phyloP scores from a whole-genome alignment of 2,888 invertebrate species.

The Mythimna loreyi region DNA sequence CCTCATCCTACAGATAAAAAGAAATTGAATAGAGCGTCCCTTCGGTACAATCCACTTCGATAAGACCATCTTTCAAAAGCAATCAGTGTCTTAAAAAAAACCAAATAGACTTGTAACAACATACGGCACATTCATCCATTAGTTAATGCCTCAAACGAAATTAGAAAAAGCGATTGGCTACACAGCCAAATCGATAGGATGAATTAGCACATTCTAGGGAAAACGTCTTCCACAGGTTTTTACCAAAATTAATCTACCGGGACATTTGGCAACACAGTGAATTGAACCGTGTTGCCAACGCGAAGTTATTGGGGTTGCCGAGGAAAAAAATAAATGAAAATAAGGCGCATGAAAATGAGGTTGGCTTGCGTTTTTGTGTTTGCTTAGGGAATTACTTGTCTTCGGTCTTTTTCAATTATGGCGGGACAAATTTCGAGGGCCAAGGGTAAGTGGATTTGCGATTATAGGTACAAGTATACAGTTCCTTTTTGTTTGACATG shows the following conservation, averaged over 20 bases:
- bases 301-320: constrained; percentile 47
- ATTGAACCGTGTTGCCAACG: constrained; percentile 53
- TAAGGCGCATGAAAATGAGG: constrained; percentile 49
- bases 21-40: constrained; percentile 13
- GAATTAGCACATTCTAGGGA: constrained; percentile 60
- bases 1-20: constrained; percentile 13
- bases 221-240: constrained; percentile 56
- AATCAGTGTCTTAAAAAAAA: constrained; percentile 40
- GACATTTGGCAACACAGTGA: constrained; percentile 46
- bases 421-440: constrained; percentile 29
- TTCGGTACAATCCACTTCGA: constrained; percentile 17
- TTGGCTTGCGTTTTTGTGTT: constrained; percentile 47
- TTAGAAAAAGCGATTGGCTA: constrained; percentile 42
- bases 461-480: constrained; percentile 29
- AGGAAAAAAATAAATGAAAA: constrained; percentile 59
- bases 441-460: constrained; percentile 39
- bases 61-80: constrained; percentile 28
- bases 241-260: constrained; percentile 61
- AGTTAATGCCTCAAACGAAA: constrained; percentile 42
- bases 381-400: constrained; percentile 51
- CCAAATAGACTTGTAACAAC: constrained; percentile 25
- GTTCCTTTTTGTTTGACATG: constrained; percentile 2
- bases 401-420: constrained; percentile 56
- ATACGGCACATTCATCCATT: constrained; percentile 50
- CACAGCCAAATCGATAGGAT: constrained; percentile 56